Evolutionary conservation across 2,888 invertebrate genomes (phyloP), one percentile per base, ranked within the genome.

Genomic region (Odontomyia ornata): DNA sequence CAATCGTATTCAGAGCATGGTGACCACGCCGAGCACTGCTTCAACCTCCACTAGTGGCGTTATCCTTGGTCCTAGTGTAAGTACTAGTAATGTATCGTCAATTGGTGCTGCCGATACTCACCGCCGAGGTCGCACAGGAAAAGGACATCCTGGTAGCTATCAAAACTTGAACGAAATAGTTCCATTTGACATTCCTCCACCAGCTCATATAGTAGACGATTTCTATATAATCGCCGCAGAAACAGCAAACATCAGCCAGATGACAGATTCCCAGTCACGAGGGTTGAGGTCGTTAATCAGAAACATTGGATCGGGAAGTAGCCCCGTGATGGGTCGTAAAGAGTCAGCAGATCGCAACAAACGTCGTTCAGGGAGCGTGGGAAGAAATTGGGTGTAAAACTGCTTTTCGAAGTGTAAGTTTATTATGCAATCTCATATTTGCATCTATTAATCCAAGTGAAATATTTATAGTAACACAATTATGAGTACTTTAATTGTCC

Each of bases 201-300:
- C 95, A 0, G 86, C 91, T 7, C 95, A 95, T 77, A 89, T 97
- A 47, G 92, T 96, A 81, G 97, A 97, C 85, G 97, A 97, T 86
- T 97, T 97, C 88, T 95, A 93, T 83, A 94, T 95, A 25, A 93
- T 96, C 80, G 95, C 96, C 11, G 92, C 94, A 83, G 96, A 92
- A 84, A 91, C 90, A 25, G 85, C 84, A 77, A 85, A 82, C 77
- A 81, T 85, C 7, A 81, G 83, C 5, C 85, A 85, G 73, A 84
- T 84, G 25, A 84, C 84, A 36, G 87, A 89, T 47, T 85, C 89
- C 3, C 93, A 94, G 85, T 92, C 93, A 0, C 92, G 93, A 82
- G 93, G 94, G 0, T 88, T 96, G 21, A 91, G 94, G 80, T 92
- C 91, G 82, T 88, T 96, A 0, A 92, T 96, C 79, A 89, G 93